Evolutionary conservation across 1,140 invertebrate genomes (phyloP), one percentile per base, ranked within the genome.

Genomic region (Caenorhabditis tropicalis): DNA sequence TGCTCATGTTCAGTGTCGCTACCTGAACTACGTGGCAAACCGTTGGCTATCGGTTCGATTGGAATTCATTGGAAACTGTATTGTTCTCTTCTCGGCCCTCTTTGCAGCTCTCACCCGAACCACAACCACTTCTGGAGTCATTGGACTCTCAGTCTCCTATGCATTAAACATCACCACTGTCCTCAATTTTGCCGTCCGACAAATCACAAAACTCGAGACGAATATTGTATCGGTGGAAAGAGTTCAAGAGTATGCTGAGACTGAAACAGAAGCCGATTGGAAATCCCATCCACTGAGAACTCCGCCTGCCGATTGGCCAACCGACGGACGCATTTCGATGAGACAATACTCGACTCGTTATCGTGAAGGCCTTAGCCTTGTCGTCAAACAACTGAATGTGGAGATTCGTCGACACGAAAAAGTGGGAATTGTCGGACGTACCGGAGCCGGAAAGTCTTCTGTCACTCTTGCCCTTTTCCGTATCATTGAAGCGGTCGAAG

Each of bases 161-260:
- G 90, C 92, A 31, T 70, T 92, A 48, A 91, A 91, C 88, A 92
- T 98, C 65, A 98, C 96, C 0, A 95, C 96, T 93, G 96, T 95
- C 0, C 92, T 98, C 9, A 98, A 98, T 91, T 98, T 96, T 96
- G 92, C 98, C 83, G 96, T 99, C 10, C 93, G 96, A 85, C 98
- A 98, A 96, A 96, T 95, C 0, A 96, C 96, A 6, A 96, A 98
- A 88, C 94, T 99, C 46, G 97, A 99, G 93, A 97, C 96, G 0
- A 98, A 98, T 91, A 98, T 98, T 87, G 96, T 98, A 0, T 96
- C 96, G 16, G 96, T 98, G 1, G 97, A 99, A 92, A 94, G 97
- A 92, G 96, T 99, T 87, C 96, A 96, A 91, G 97, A 99, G 90
- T 99, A 98, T 90, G 94, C 95, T 2, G 95, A 97, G 91, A 95